Base-by-base conservation (phyloP, 1,140 invertebrate genomes). In the Condylostylus longicornis region DNA sequence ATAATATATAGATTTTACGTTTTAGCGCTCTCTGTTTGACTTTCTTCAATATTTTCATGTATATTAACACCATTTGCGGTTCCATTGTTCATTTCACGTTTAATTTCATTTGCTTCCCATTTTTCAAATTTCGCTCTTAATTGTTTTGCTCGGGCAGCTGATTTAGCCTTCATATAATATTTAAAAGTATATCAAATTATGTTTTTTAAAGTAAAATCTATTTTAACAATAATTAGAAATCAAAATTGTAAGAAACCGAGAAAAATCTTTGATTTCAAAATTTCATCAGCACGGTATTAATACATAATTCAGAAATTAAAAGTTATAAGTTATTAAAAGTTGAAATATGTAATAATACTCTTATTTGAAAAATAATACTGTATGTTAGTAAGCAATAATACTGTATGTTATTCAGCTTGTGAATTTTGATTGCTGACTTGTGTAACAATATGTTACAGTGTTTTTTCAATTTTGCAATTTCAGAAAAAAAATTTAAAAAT, bases 41-140 rank as follows among this genome's bases (percentile, higher is more conserved):
- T 58, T 39, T 75, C 69, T 36, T 75, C 74, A 8, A 66, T 64
- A 31, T 72, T 67, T 46, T 65, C 57, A 19, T 55, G 52, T 3
- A 62, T 48, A 42, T 64, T 62, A 2, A 60, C 49, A 5, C 47
- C 42, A 28, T 45, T 48, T 21, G 47, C 50, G 17, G 44, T 45
- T 21, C 49, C 42, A 9, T 47, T 49, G 22, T 38, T 44, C 30
- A 62, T 44, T 44, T 67, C 62, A 2, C 62, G 53, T 48, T 72
- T 71, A 3, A 70, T 74, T 48, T 82, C 79, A 13, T 73, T 72
- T 28, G 72, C 72, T 47, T 85, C 77, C 84, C 89, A 89, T 47
- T 82, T 75, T 61, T 95, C 90, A 65, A 95, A 95, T 58, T 87
- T 88, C 25, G 78, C 83, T 42, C 80, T 72, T 45, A 96, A 65